Base-by-base conservation (phyloP, 1,140 invertebrate species). In the Eriosoma lanigerum region DNA sequence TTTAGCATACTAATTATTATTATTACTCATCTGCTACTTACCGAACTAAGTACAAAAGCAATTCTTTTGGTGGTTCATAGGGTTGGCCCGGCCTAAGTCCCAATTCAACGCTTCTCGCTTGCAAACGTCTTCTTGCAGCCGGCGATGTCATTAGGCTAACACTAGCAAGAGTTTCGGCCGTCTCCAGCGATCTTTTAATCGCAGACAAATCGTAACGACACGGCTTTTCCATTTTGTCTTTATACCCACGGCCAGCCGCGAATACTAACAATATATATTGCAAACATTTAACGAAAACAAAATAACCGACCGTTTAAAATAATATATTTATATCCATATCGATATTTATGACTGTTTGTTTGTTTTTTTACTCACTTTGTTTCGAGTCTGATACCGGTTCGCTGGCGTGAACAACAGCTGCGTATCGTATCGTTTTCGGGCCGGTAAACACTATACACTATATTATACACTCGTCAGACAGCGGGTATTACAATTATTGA, bases 1-100 rank as follows among this genome's bases (percentile, higher is more conserved):
- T n/a, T n/a, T n/a, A n/a, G n/a, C n/a, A n/a, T n/a, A n/a, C n/a
- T n/a, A n/a, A n/a, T n/a, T n/a, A n/a, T n/a, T n/a, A n/a, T n/a
- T n/a, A n/a, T n/a, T n/a, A n/a, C n/a, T n/a, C n/a, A n/a, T n/a
- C n/a, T n/a, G n/a, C 8, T 38, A 80, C 84, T 88, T 86, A 90
- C 90, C 90, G 89, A 84, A 90, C 89, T 81, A 90, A 86, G 85
- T 90, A 90, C 56, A 90, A 84, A 32, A 90, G 86, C 62, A 90
- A 84, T 78, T 90, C 87, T 82, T 88, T 89, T n/a, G 90, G 90
- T 44, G 89, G 89, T 78, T 89, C 87, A 84, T 88, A 90, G 9
- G 82, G 83, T 21, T 86, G 83, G 58, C 86, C 84, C 12, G 85
- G 87, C 73, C 86, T 84, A 73, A 87, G 86, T 46, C 89, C 84